phyloP scores from a whole-genome alignment of 2,797 vertebrate species.

The Pithecia hirsuta region DNA sequence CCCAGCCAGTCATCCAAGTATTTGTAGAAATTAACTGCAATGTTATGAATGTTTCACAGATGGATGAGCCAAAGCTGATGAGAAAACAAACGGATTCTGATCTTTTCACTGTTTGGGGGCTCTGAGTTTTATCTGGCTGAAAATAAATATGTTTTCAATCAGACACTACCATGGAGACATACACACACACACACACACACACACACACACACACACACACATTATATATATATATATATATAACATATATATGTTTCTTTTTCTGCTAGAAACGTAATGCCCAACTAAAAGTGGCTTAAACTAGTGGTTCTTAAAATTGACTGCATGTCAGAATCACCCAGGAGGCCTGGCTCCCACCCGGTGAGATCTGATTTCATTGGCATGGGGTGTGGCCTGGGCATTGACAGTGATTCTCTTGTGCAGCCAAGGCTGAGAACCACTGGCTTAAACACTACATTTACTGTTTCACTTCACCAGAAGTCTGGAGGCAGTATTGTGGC shows the following conservation, averaged over 20 bases:
- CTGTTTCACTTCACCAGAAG: neutral
- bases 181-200: no score
- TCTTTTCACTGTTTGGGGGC: constrained; percentile 34
- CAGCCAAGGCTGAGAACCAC: neutral
- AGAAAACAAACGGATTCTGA: constrained; percentile 58
- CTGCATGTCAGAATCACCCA: neutral
- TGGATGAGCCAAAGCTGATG: constrained; percentile 54
- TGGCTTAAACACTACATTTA: neutral
- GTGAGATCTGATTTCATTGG: neutral
- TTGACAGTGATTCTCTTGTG: neutral
- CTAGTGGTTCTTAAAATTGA: neutral
- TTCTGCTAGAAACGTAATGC: neutral
- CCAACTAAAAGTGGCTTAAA: neutral
- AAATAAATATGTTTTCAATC: constrained; percentile 47
- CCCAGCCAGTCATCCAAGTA: constrained; percentile 53
- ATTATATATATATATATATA: neutral
- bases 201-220: no score
- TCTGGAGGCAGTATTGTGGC: neutral
- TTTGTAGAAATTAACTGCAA: constrained; percentile 61
- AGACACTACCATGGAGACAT: neutral
- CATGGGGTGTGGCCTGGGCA: neutral
- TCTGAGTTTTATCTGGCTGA: constrained; percentile 42
- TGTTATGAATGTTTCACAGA: constrained; percentile 68
- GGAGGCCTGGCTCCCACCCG: neutral
- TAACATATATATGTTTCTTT: neutral